A percentile compares a stretch with the other conserved stretches of the same genome.
Conservation (phyloP, 2,888 invertebrate species). For the Pheosia gnoma region DNA sequence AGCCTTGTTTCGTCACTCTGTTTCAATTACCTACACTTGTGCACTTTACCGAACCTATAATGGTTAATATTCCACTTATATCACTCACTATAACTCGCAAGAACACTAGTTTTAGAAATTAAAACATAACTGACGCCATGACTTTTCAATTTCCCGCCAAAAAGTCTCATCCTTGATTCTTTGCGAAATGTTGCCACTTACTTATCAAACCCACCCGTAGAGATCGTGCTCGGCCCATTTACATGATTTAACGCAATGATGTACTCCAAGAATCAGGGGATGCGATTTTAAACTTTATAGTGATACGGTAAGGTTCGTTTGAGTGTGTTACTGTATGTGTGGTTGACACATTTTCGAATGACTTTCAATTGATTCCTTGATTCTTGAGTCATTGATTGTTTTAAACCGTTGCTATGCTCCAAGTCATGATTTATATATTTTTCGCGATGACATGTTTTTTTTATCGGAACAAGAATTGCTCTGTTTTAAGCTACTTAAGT, state of each 20-base stretch:
- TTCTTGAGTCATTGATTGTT: slow-evolving; percentile 5
- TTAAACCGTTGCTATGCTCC: not conserved
- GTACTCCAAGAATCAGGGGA: slow-evolving; percentile 10
- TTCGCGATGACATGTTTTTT: not conserved
- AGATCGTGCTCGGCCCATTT: not conserved
- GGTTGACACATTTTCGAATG: not conserved
- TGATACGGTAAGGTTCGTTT: not conserved
- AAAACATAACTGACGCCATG: too few species aligned
- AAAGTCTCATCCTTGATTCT: slow-evolving; percentile 7
- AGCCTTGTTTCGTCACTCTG: too few species aligned
- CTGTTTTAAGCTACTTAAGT: too few species aligned
- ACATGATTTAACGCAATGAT: not conserved
- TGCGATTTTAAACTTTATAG: not conserved
- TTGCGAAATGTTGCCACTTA: not conserved
- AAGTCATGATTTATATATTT: not conserved
- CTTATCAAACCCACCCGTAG: not conserved
- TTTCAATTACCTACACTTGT: too few species aligned
- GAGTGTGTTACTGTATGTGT: not conserved
- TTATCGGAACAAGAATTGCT: not conserved
- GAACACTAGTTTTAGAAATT: too few species aligned
- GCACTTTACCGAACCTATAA: too few species aligned
- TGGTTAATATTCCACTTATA: too few species aligned
- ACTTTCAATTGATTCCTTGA: slow-evolving; percentile 25
- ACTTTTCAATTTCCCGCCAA: too few species aligned
- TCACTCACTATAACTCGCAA: too few species aligned